Base-by-base conservation (phyloP, 2,797 vertebrate genomes). In the Mus caroli region DNA sequence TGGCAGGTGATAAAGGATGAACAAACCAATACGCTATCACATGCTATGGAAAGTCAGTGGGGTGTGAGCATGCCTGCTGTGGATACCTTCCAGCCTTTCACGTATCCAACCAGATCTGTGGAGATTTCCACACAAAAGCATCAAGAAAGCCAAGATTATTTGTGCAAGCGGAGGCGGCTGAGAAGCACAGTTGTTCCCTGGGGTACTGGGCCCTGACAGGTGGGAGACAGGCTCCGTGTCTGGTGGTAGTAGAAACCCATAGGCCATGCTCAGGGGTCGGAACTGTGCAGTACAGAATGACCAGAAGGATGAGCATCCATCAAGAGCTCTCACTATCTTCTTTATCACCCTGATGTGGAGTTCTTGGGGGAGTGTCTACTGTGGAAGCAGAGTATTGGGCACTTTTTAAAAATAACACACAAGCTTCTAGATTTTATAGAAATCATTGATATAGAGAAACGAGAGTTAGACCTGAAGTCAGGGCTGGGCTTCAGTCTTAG, bases 321-420 rank as follows among this genome's bases (percentile, higher is more conserved):
- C 69, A 89, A 31, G 26, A 9, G 15, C 31, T 84, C 93, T 82
- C 50, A 31, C 13, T 56, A 19, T 90, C 58, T 76, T 75, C 76
- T 88, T 82, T 92, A 58, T 86, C 46, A 64, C 60, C 37, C 75
- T 37, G 4, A 17, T 75, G 69, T 60, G 54, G 77, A 96, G 76
- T 84, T 88, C 56, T 22, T 26, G 17, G 14, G 73, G 4, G 19
- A 4, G 75, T 88, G 11, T 17, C 78, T 83, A 28, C 86, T 90
- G 56, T 19, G 94, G 40, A 97, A 94, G 83, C 80, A 75, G 58
- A 75, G 19, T 83, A 73, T 80, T 76, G 69, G 64, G n/a, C 73
- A 6, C 77, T 1, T 58, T 92, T 37, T 54, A 46, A 62, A 34
- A 80, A 52, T 28, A 94, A 26, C 6, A 50, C 9, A 85, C 67